Evolutionary conservation across 1,140 invertebrate species (phyloP), one percentile per base, ranked within the genome.

Genomic region (Teleogryllus occipitalis): DNA sequence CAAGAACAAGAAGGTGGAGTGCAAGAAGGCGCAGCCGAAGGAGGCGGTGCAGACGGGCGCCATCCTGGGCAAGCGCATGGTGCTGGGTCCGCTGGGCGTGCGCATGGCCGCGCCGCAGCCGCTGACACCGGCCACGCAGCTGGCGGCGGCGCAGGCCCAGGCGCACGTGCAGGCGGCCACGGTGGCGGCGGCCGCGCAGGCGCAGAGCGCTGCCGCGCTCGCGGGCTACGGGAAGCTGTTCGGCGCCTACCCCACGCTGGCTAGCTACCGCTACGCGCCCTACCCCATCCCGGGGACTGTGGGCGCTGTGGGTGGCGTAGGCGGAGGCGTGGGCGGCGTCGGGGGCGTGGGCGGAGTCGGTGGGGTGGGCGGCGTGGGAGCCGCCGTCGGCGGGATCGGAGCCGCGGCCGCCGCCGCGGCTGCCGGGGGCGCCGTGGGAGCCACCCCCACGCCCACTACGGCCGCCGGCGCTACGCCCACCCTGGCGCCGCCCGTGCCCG

Each of bases 1-100:
- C 81, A 96, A 97, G 87, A 96, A 96, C 85, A 97, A 97, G 86
- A 96, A 96, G 86, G 95, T 96, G 48, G 95, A 97, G 85, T 96
- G 95, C 86, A 97, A 97, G 86, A 96, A 96, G 86, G 95, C 95
- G 10, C 95, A 96, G 87, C 95, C 95, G 6, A 97, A 97, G 85
- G 95, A 97, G 84, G 93, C 94, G 0, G 95, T 96, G 0, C 93
- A 94, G 80, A 90, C 90, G 27, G 91, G 91, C n/a, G 87, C 92
- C 82, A 86, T 93, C 15, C 86, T 94, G 7, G 91, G 93, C 77
- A 94, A 94, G 83, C 87, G 93, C 80, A 85, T 94, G 74, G 91
- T 94, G 82, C 82, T 85, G 75, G 90, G 91, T 39, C 90, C 90
- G 0, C 83, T 93, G 2, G 92, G 92, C n/a, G 89, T 92, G 10